Evolutionary conservation across 2,888 invertebrate genomes (phyloP).

Genomic region (Tetragnatha montana): DNA sequence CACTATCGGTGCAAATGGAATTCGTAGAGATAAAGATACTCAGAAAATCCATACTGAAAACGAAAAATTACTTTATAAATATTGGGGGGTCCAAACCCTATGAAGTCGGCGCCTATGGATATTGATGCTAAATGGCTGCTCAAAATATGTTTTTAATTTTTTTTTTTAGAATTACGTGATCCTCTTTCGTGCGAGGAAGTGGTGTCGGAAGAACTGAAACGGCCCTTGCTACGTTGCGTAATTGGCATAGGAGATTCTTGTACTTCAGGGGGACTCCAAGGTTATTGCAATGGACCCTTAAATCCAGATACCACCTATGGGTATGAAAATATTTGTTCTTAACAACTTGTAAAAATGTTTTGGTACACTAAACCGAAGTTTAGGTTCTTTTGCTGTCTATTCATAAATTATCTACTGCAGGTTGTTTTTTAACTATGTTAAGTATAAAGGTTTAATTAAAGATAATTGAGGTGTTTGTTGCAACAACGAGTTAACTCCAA

Average conservation of each 20-base stretch:
- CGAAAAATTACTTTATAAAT: not conserved
- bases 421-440: too few relatives aligned
- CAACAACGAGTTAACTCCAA: too few relatives aligned
- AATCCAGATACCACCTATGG: conserved; percentile 43
- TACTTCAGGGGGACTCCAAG: not conserved
- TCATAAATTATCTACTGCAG: too few relatives aligned
- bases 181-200: conserved; percentile 40
- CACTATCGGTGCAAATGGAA: too few relatives aligned
- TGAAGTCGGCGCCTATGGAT: too few relatives aligned
- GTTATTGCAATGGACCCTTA: conserved; percentile 60
- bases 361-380: too few relatives aligned
- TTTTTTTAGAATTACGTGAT: conserved; percentile 24
- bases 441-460: too few relatives aligned
- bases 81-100: too few relatives aligned
- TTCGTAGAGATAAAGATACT: too few relatives aligned
- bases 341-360: too few relatives aligned
- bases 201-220: not conserved
- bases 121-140: not conserved
- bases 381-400: too few relatives aligned
- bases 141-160: not conserved
- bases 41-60: not conserved
- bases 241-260: conserved; percentile 38
- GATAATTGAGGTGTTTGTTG: too few relatives aligned
- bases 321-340: not conserved
- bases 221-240: conserved; percentile 16